A percentile compares a stretch with the other conserved stretches of the same genome.
These are phyloP conservation scores for Mya arenaria DNA, from an alignment of 1,140 invertebrate genomes.

Conservation along the genomic window DNA sequence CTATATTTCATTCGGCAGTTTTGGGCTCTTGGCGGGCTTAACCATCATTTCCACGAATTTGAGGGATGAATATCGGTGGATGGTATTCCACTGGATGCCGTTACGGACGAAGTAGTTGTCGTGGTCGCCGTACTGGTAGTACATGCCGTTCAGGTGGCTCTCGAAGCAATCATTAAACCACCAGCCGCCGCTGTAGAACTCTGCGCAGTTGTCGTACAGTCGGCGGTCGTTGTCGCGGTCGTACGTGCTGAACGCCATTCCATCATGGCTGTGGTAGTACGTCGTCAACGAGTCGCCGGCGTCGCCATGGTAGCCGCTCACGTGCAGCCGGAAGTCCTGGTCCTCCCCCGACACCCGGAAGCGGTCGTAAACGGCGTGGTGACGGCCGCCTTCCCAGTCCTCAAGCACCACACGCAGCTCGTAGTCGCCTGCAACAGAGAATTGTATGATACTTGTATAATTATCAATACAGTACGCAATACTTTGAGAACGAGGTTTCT, in stretches of 20 bases:
- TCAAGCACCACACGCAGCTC: slow-evolving; percentile 86
- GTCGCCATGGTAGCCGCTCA: slow-evolving; percentile 85
- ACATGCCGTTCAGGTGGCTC: slow-evolving; percentile 95
- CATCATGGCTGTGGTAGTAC: slow-evolving; percentile 83
- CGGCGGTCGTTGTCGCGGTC: slow-evolving; percentile 89
- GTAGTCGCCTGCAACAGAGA: slow-evolving; percentile 74
- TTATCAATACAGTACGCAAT: too few relatives aligned
- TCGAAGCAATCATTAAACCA: slow-evolving; percentile 92
- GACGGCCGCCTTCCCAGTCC: slow-evolving; percentile 83
- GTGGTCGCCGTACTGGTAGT: slow-evolving; percentile 82
- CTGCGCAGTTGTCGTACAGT: slow-evolving; percentile 87
- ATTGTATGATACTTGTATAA: too few relatives aligned
- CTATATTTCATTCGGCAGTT: slow-evolving; percentile 61
- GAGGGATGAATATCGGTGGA: slow-evolving; percentile 77
- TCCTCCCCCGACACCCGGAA: slow-evolving; percentile 87
- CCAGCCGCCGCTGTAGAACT: slow-evolving; percentile 83
- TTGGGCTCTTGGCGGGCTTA: slow-evolving; percentile 65
- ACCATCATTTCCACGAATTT: slow-evolving; percentile 79
- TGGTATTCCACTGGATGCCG: slow-evolving; percentile 80
- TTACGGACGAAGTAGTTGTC: slow-evolving; percentile 78
- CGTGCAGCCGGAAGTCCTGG: slow-evolving; percentile 86
- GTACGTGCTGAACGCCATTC: slow-evolving; percentile 87
- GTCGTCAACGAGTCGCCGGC: slow-evolving; percentile 82
- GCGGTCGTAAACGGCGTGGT: slow-evolving; percentile 85
- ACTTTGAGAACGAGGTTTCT: too few relatives aligned